Conservation (phyloP, 1,140 invertebrate species). For the Chironomus striatipennis region DNA sequence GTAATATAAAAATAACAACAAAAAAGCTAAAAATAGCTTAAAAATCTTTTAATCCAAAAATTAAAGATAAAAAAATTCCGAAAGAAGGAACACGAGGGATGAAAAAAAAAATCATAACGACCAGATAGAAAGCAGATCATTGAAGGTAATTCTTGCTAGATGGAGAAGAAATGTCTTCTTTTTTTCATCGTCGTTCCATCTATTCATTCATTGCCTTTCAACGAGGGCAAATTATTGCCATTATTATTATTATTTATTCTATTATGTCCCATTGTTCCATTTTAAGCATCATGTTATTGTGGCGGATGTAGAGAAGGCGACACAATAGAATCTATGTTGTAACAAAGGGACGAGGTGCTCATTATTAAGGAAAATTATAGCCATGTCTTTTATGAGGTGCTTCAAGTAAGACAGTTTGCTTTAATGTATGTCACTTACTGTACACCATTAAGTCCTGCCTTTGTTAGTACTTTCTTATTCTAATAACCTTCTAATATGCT, state of each 20-base stretch:
- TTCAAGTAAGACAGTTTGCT: background rate
- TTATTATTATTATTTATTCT: background rate
- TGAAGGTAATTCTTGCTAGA: conserved; percentile 1
- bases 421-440: background rate
- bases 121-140: background rate
- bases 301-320: background rate
- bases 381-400: background rate
- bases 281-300: background rate
- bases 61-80: no score
- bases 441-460: background rate
- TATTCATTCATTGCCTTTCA: background rate
- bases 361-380: background rate
- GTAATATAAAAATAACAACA: no score
- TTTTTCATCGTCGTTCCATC: background rate
- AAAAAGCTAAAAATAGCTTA: no score
- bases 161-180: background rate
- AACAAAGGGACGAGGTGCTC: background rate
- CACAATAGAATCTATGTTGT: background rate
- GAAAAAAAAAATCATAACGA: background rate
- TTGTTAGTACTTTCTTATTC: background rate
- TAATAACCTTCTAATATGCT: no score
- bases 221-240: background rate
- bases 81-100: no score
- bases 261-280: background rate
- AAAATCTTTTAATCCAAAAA: no score